Percentiles rank a stretch among this genome's conserved stretches.
These are phyloP conservation scores for Avahi laniger DNA, from an alignment of 2,797 vertebrate genomes.

Conservation along the genomic window DNA sequence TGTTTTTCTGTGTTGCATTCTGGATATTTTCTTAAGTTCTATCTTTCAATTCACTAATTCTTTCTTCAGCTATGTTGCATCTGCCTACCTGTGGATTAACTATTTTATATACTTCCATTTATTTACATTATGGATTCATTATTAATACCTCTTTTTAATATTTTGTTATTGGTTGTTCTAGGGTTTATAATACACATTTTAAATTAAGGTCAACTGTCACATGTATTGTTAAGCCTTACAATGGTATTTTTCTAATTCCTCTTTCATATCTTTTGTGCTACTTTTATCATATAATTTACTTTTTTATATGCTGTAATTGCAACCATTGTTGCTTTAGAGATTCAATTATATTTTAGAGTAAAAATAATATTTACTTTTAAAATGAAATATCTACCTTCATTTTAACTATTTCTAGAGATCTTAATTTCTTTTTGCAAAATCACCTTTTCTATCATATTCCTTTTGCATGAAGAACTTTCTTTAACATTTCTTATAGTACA, in stretches of 20 bases:
- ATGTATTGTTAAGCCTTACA: background rate
- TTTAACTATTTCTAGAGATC: background rate
- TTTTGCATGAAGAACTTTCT: background rate
- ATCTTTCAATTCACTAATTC: background rate
- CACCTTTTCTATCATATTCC: background rate
- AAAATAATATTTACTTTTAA: background rate
- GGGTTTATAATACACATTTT: background rate
- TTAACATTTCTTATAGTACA: background rate
- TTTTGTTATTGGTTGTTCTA: background rate
- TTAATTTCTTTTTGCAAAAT: background rate
- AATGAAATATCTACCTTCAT: background rate
- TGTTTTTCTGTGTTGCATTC: background rate
- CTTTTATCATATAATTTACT: background rate
- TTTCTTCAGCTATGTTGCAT: background rate
- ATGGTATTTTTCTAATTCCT: background rate
- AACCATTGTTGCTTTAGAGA: background rate
- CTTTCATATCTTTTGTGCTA: background rate
- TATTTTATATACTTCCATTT: background rate
- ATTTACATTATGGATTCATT: background rate
- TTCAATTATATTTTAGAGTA: background rate
- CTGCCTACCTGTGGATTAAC: background rate
- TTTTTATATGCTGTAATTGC: background rate
- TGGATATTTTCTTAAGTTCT: conserved; percentile 1
- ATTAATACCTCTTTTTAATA: background rate
- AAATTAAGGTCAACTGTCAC: background rate